Conservation (phyloP, 92 coral and sea anemone species). For the Metridium senile region DNA sequence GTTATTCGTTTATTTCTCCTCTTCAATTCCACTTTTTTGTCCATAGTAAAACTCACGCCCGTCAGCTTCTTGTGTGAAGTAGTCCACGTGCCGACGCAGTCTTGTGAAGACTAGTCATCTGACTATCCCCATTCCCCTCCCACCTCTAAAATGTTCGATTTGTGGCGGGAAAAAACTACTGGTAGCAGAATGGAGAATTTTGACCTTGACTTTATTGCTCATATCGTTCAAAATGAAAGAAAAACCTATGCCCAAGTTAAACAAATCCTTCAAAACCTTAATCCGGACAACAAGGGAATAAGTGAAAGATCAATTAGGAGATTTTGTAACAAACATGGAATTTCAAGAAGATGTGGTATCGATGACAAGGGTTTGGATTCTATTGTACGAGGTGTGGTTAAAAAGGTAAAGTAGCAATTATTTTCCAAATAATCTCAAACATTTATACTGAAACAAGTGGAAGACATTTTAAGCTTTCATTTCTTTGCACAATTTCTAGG, state of each 20-base stretch:
- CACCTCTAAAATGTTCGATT: too few species aligned
- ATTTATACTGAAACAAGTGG: too few species aligned
- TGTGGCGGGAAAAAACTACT: too few species aligned
- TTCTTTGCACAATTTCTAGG: not conserved
- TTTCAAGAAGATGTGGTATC: slow-evolving; percentile 14
- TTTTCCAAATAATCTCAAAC: not conserved
- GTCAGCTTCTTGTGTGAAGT: too few species aligned
- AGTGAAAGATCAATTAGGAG: slow-evolving; percentile 52
- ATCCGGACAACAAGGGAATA: slow-evolving; percentile 20
- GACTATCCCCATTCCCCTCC: too few species aligned
- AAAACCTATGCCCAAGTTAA: slow-evolving; percentile 31
- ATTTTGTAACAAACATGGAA: slow-evolving; percentile 40
- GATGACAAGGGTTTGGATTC: slow-evolving; percentile 10
- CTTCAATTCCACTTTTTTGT: too few species aligned
- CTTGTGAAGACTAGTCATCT: too few species aligned
- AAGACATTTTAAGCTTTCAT: too few species aligned
- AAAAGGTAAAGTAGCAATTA: slow-evolving; percentile 11
- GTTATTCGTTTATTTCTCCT: too few species aligned
- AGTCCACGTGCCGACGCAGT: too few species aligned
- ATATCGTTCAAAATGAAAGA: slow-evolving; percentile 12
- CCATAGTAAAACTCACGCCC: too few species aligned
- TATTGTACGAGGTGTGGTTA: slow-evolving; percentile 3
- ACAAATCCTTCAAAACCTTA: slow-evolving; percentile 5
- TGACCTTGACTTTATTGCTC: slow-evolving; percentile 5
- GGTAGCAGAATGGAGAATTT: slow-evolving; percentile 12